Evolutionary conservation across 2,888 invertebrate genomes (phyloP), one percentile per base, ranked within the genome.

Genomic region (Eristalinus aeneus): DNA sequence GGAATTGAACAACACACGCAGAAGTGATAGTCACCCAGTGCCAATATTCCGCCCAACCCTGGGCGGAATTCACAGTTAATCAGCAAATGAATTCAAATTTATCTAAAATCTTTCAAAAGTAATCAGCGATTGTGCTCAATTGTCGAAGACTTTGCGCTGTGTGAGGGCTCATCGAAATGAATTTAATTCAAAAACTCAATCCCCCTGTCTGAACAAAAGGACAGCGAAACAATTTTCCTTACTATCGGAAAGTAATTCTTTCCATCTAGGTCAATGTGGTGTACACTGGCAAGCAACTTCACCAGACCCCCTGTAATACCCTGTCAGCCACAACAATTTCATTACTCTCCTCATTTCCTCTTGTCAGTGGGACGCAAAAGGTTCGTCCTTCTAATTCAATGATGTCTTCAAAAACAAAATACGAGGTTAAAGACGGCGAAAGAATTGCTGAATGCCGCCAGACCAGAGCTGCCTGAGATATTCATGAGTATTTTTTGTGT

Each of bases 241-340:
- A 71, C 36, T 58, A 71, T 71, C 71, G 20, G 16, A 31, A 60
- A 58, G 39, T 60, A 60, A 71, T 71, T 71, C 20, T 60, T 39
- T 60, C 60, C 58, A 71, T 71, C 46, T 71, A 71, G 71, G 71
- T 71, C 60, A 71, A 71, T 46, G 60, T 46, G 10, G 58, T 60
- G 39, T 71, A 31, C n/a, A 39, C 36, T 39, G 39, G 56, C 27
- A 71, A 71, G 27, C 27, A 71, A 31, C 58, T 36, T 9, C 31
- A 46, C 23, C 56, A 23, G 6, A 1, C 20, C 10, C 22, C 54
- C 10, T 4, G 12, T n/a, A 3, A 39, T 8, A 16, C 56, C 12
- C 12, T 23, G 9, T 8, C 56, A 23, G 2, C 22, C 10, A 56
- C 11, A 8, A 8, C 22, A 56, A 56, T 56, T 56, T 56, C 23